These are phyloP conservation scores for Littorina saxatilis DNA, from an alignment of 1,140 invertebrate genomes.

Conservation along the genomic window DNA sequence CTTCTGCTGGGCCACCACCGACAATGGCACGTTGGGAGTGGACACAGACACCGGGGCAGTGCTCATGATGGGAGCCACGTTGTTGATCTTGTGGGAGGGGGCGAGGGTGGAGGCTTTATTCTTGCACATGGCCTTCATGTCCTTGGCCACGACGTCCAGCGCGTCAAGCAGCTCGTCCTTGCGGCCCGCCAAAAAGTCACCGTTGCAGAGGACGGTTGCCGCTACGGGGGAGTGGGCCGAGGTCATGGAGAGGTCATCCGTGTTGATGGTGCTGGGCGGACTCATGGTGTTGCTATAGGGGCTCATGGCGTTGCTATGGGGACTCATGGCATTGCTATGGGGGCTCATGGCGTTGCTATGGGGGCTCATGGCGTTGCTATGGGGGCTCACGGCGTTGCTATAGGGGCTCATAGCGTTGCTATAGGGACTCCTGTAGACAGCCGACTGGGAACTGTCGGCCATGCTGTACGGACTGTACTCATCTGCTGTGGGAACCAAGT, in stretches of 20 bases:
- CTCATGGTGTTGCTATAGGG: neutral
- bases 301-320: too few species aligned
- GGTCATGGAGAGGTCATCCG: conserved; percentile 15
- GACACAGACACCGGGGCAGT: neutral
- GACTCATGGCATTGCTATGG: too few species aligned
- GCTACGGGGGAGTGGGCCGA: neutral
- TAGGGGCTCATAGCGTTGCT: neutral
- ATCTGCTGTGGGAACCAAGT: neutral
- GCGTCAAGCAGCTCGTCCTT: conserved; percentile 30
- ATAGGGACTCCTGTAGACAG: neutral
- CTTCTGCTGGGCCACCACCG: conserved; percentile 10
- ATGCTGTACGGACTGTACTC: neutral
- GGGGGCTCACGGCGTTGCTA: neutral
- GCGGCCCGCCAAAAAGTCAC: conserved; percentile 15
- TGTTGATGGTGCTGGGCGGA: neutral
- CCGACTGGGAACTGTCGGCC: too few species aligned
- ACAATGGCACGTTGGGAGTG: neutral
- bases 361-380: neutral
- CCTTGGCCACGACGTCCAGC: conserved; percentile 32
- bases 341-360: neutral
- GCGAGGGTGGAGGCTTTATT: neutral
- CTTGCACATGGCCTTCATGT: conserved; percentile 19
- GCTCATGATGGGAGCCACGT: neutral
- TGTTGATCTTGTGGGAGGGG: neutral
- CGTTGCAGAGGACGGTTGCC: neutral